A percentile compares a stretch with the other conserved stretches of the same genome.
These are phyloP conservation scores for Aegithalos caudatus DNA, from an alignment of 2,113 vertebrate genomes.

Conservation along the genomic window DNA sequence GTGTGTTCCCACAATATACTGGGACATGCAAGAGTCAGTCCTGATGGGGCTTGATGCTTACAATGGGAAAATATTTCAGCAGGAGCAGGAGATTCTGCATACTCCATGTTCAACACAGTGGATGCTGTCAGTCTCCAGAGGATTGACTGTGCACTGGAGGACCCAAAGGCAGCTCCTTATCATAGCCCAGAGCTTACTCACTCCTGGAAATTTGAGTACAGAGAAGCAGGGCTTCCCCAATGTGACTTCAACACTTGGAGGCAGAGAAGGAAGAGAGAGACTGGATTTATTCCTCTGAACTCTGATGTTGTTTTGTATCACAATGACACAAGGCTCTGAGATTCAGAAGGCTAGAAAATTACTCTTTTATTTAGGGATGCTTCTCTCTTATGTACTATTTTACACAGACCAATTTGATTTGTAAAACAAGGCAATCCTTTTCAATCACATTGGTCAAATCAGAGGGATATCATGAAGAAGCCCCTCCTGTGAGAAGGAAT, in stretches of 20 bases:
- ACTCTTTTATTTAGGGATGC: too few species aligned
- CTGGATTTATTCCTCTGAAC: background rate
- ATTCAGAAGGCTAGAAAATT: too few species aligned
- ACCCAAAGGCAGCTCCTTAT: background rate
- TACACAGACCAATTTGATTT: too few species aligned
- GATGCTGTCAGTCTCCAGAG: background rate
- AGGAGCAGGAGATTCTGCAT: background rate
- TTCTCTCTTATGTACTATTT: too few species aligned
- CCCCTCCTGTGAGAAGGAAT: too few species aligned
- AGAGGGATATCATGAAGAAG: too few species aligned
- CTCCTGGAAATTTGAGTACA: background rate
- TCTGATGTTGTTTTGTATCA: too few species aligned
- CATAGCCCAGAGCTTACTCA: rapidly evolving
- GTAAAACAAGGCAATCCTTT: too few species aligned
- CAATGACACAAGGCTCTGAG: too few species aligned
- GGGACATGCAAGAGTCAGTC: background rate
- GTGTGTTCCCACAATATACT: background rate
- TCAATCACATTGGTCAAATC: too few species aligned
- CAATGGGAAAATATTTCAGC: background rate
- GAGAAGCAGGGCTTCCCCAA: background rate
- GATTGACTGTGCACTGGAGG: rapidly evolving
- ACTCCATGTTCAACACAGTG: rapidly evolving
- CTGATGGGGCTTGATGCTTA: background rate
- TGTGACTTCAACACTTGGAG: background rate
- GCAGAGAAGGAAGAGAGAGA: background rate